Evolutionary conservation across 2,113 vertebrate genomes (phyloP), one percentile per base, ranked within the genome.

Genomic region (Callipepla californica): DNA sequence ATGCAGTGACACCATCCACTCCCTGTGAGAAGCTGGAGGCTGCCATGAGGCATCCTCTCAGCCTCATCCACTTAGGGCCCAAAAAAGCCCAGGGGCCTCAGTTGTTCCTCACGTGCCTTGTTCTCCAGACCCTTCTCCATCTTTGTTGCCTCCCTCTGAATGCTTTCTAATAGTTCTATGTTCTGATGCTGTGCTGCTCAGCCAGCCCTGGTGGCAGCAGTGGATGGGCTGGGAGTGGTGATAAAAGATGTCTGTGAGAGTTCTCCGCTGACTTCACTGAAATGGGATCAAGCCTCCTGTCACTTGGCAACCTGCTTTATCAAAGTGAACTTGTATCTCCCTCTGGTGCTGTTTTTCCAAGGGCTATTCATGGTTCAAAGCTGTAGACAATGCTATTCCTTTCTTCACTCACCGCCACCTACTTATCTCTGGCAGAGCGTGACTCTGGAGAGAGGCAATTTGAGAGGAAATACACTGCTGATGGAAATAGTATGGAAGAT

Each of bases 401-500:
- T 96, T 96, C 92, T 97, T 94, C 93, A 91, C 94, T 96, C 96
- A 94, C 85, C 0, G 79, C 92, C 95, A 97, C 94, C 95, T 95
- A 85, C 87, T 93, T 97, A 96, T 96, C 96, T 95, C 81, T 88
- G 89, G 87, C 91, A 94, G 92, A 97, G 95, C 90, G 92, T 94
- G 85, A 75, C 93, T 95, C 91, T 93, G 61, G 81, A 95, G 88
- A 94, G 89, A 83, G 83, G 86, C 91, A 95, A 88, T 92, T 96
- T 85, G 73, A 93, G 93, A 96, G 96, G 94, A 97, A 96, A 87
- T 93, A 65, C 81, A 87, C 2, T 55, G 91, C 57, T 62, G 92
- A 92, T 95, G 93, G 89, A 96, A 97, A 97, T 92, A 96, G 91
- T 87, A 82, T 63, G 76, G 84, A 83, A 70, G 96, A 95, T 93